Evolutionary conservation across 1,140 invertebrate genomes (phyloP).

Genomic region (Ostrea edulis): DNA sequence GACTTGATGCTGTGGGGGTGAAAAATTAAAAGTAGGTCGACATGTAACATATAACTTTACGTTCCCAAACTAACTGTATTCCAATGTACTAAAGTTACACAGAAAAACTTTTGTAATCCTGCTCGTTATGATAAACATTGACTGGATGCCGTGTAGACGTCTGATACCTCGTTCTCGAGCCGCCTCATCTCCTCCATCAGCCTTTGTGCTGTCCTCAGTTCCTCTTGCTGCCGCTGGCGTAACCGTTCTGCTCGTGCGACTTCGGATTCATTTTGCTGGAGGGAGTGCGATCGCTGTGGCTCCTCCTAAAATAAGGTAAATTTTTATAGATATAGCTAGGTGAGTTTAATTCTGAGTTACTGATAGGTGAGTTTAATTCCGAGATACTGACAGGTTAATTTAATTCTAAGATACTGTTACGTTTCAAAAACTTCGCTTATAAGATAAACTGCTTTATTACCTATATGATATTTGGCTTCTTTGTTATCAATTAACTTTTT

Average conservation of each 20-base stretch:
- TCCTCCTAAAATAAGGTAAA: not conserved
- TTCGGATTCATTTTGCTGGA: conserved; percentile 51
- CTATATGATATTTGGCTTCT: no score
- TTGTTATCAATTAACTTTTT: no score
- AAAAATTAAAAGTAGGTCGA: not conserved
- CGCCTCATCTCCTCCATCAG: not conserved
- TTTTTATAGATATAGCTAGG: no score
- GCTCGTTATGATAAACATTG: not conserved
- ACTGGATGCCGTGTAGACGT: no score
- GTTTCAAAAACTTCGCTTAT: no score
- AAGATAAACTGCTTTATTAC: no score
- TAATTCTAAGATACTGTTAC: no score
- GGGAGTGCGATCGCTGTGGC: conserved; percentile 9
- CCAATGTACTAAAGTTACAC: not conserved
- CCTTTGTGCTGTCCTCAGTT: conserved; percentile 54
- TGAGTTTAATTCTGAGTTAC: no score
- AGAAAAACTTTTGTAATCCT: not conserved
- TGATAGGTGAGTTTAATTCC: no score
- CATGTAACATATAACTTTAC: not conserved
- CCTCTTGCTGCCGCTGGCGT: conserved; percentile 52
- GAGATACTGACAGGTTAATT: no score
- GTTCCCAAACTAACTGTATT: no score
- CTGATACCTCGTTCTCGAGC: conserved; percentile 16
- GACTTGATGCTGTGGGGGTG: not conserved
- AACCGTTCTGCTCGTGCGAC: conserved; percentile 45